Percentiles rank a stretch among this genome's conserved stretches.
These are phyloP conservation scores for Uloborus diversus DNA, from an alignment of 1,140 invertebrate species.

Conservation along the genomic window DNA sequence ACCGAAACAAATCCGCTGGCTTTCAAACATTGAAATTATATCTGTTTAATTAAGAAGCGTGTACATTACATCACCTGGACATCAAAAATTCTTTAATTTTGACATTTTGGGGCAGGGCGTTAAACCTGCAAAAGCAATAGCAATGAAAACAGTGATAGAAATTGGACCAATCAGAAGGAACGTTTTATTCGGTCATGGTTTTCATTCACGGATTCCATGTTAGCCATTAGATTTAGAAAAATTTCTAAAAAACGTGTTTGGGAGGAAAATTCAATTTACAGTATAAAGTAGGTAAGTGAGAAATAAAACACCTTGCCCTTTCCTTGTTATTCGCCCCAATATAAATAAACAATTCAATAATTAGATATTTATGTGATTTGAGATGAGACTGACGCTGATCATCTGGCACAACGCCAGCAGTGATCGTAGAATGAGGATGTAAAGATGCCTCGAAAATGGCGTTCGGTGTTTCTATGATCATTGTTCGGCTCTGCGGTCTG, in stretches of 20 bases:
- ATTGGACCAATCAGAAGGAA: constrained; percentile 52
- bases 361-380: constrained; percentile 29
- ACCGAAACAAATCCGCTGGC: too few species aligned
- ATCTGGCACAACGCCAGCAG: constrained; percentile 48
- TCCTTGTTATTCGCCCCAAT: background rate
- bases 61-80: too few species aligned
- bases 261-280: constrained; percentile 40
- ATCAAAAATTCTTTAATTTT: too few species aligned
- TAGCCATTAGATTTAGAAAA: constrained; percentile 46
- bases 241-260: constrained; percentile 51
- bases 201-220: constrained; percentile 55
- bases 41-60: too few species aligned
- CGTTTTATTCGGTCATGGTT: constrained; percentile 56
- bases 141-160: constrained; percentile 53
- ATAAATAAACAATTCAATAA: background rate
- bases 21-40: too few species aligned
- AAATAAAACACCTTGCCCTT: background rate
- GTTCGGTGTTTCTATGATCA: constrained; percentile 52
- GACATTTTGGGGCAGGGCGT: constrained; percentile 24
- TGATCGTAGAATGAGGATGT: constrained; percentile 54
- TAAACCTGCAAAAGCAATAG: constrained; percentile 49
- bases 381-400: constrained; percentile 54
- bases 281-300: constrained; percentile 25
- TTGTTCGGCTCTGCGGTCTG: constrained; percentile 42
- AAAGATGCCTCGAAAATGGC: constrained; percentile 54